phyloP scores from a whole-genome alignment of 2,888 invertebrate genomes.

The Apamea epomidion region DNA sequence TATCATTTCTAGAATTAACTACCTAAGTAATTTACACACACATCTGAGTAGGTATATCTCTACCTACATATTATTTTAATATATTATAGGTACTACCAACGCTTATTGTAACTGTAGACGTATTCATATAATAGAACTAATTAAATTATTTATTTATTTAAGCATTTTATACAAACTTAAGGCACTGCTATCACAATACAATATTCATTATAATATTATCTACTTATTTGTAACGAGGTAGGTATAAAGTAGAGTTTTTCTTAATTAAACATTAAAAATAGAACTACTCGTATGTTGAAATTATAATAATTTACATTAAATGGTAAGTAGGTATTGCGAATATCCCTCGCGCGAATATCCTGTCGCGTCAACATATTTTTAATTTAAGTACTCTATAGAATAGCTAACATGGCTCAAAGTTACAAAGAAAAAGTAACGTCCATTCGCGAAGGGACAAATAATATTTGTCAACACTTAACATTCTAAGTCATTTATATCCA shows the following conservation, averaged over 20 bases:
- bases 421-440: slow-evolving; percentile 22
- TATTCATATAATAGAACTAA: slow-evolving; percentile 8
- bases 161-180: slow-evolving; percentile 68
- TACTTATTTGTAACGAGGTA: slow-evolving; percentile 68
- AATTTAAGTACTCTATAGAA: slow-evolving; percentile 47
- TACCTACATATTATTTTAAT: not conserved
- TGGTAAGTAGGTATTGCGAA: slow-evolving; percentile 65
- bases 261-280: slow-evolving; percentile 33
- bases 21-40: slow-evolving; percentile 11
- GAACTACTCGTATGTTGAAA: slow-evolving; percentile 15
- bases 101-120: not conserved
- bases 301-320: slow-evolving; percentile 57
- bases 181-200: slow-evolving; percentile 85
- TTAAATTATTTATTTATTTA: slow-evolving; percentile 46
- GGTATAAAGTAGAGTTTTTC: slow-evolving; percentile 46
- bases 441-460: slow-evolving; percentile 45
- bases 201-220: slow-evolving; percentile 51
- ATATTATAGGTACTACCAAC: slow-evolving; percentile 5
- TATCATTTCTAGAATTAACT: slow-evolving; percentile 39
- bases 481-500: slow-evolving; percentile 54
- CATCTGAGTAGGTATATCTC: slow-evolving; percentile 5
- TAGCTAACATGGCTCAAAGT: slow-evolving; percentile 21
- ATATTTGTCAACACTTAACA: slow-evolving; percentile 57
- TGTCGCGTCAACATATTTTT: slow-evolving; percentile 50
- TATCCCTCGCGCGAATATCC: slow-evolving; percentile 66